Evolutionary conservation across 2,113 vertebrate species (phyloP).

Genomic region (Fukomys damarensis): DNA sequence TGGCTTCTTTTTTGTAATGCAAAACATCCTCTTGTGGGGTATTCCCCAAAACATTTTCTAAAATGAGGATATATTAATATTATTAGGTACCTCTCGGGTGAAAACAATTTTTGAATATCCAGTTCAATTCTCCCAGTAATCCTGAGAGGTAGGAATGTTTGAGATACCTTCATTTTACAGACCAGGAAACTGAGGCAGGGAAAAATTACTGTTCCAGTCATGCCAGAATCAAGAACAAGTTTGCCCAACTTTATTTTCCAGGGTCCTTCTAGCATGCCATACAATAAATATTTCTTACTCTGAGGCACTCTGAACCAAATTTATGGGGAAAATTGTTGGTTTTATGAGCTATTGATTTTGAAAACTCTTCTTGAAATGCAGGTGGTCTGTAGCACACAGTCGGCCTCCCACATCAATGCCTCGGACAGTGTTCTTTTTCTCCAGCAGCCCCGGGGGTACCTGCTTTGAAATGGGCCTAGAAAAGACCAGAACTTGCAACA

Average conservation of each 20-base stretch:
- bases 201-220: neutral
- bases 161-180: neutral
- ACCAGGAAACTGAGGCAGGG: constrained; percentile 19
- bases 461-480: neutral
- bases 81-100: constrained; percentile 5
- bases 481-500: neutral
- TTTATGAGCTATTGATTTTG: constrained; percentile 42
- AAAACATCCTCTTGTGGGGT: neutral
- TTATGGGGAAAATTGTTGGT: neutral
- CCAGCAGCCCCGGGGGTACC: neutral
- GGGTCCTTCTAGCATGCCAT: neutral
- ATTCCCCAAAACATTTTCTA: neutral
- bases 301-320: constrained; percentile 55
- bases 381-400: neutral
- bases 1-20: constrained; percentile 10
- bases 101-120: neutral
- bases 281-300: constrained; percentile 43
- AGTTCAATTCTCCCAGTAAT: neutral
- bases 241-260: neutral
- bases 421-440: neutral
- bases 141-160: neutral
- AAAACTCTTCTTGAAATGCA: neutral
- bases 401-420: neutral
- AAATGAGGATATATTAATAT: neutral
- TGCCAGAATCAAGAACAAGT: constrained; percentile 17